A percentile compares a stretch with the other conserved stretches of the same genome.
phyloP scores from a whole-genome alignment of 2,113 vertebrate genomes.

The Bothrops jararaca region DNA sequence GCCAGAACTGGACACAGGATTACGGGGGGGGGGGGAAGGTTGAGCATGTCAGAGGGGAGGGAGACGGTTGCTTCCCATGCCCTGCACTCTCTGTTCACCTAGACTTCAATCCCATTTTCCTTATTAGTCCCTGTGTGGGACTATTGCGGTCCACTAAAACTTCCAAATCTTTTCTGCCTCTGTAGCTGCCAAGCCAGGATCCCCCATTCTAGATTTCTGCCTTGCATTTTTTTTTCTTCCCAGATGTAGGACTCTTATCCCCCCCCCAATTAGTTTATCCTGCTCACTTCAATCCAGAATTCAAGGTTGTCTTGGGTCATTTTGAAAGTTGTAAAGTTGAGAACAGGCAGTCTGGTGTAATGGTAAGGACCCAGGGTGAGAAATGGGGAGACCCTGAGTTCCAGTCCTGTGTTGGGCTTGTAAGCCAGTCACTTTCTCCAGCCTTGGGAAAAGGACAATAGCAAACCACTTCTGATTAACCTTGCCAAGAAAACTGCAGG shows the following conservation, averaged over 20 bases:
- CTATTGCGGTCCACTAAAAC: not conserved
- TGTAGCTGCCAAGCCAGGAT: not conserved
- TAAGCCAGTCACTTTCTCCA: not conserved
- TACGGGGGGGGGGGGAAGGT: fast-evolving
- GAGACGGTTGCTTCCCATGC: not conserved
- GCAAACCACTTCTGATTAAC: not conserved
- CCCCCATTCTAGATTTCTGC: not conserved
- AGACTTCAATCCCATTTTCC: not conserved
- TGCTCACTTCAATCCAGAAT: not conserved
- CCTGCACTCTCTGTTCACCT: not conserved
- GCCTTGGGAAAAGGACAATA: not conserved
- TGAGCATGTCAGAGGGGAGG: not conserved
- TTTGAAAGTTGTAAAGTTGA: not conserved
- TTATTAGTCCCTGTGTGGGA: not conserved
- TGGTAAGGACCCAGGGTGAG: no score
- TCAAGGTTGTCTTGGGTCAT: not conserved
- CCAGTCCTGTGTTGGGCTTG: not conserved
- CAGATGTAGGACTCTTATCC: not conserved
- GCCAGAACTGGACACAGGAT: not conserved
- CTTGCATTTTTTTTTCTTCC: not conserved
- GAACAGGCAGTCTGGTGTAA: not conserved
- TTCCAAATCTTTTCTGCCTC: not conserved
- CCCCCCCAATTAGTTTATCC: not conserved
- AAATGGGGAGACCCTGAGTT: not conserved
- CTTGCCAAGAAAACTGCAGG: not conserved